A percentile compares a stretch with the other conserved stretches of the same genome.
Evolutionary conservation across 30 jellyfish, hydroid and myxozoan genomes (phyloP).

Genomic region (Rhopilema esculentum): DNA sequence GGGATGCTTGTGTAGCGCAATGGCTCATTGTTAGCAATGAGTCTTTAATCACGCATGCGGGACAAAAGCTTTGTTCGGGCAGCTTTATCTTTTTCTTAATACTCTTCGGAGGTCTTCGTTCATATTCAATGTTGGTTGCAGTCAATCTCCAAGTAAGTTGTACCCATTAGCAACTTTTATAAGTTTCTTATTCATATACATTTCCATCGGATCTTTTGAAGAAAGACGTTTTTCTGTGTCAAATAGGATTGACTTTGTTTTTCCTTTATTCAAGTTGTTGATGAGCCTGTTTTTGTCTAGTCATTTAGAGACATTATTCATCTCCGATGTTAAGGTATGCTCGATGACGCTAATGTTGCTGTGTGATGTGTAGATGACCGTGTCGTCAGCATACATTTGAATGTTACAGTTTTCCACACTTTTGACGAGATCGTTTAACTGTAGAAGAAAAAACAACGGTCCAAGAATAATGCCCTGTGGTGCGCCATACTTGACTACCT

Average conservation of each 20-base stretch:
- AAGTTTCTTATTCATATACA: constrained; percentile 37
- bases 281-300: constrained; percentile 29
- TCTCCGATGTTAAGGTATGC: constrained; percentile 48
- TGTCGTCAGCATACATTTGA: constrained; percentile 53
- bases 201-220: constrained; percentile 50
- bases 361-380: constrained; percentile 61
- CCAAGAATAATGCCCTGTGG: constrained; percentile 32
- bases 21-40: too few relatives aligned
- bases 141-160: constrained; percentile 55
- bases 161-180: constrained; percentile 53
- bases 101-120: constrained; percentile 35
- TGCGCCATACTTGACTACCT: constrained; percentile 47
- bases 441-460: constrained; percentile 5
- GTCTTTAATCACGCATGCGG: constrained; percentile 9
- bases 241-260: neutral
- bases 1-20: too few relatives aligned
- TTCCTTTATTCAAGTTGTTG: constrained; percentile 11
- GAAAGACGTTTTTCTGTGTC: constrained; percentile 30
- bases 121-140: constrained; percentile 51
- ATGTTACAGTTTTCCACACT: constrained; percentile 42
- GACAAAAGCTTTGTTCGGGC: constrained; percentile 18
- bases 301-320: constrained; percentile 38
- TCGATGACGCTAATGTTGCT: constrained; percentile 59
- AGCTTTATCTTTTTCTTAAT: neutral
- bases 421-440: constrained; percentile 39